A percentile compares a stretch with the other conserved stretches of the same genome.
These are phyloP conservation scores for Cololabis saira DNA, from an alignment of 2,113 vertebrate species.

Conservation along the genomic window DNA sequence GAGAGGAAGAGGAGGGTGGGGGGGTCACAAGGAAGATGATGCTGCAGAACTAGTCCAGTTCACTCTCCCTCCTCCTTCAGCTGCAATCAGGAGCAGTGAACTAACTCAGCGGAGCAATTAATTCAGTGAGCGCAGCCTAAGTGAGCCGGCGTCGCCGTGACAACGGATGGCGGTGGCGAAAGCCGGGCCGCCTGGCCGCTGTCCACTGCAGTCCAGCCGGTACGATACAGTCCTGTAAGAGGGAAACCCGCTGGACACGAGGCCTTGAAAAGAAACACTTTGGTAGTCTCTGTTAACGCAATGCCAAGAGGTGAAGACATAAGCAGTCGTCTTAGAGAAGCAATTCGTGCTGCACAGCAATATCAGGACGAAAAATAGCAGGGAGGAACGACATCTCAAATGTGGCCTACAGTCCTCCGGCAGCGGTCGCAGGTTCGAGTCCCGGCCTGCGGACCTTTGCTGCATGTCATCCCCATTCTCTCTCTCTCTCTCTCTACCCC, in stretches of 20 bases:
- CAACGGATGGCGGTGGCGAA: slow-evolving; percentile 25
- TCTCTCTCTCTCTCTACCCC: no score
- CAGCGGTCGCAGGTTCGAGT: no score
- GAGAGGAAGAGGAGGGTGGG: not conserved
- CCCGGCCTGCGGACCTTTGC: no score
- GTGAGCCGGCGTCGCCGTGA: slow-evolving; percentile 33
- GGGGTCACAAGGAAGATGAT: slow-evolving; percentile 21
- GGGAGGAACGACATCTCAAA: no score
- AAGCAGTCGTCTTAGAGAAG: no score
- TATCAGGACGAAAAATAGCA: no score
- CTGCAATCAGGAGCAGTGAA: slow-evolving; percentile 60
- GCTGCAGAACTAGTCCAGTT: slow-evolving; percentile 11
- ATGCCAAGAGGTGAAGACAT: no score
- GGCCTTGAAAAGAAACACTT: no score
- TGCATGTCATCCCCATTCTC: no score
- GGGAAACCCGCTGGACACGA: not conserved
- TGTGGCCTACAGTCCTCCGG: no score
- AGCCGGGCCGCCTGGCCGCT: slow-evolving; percentile 3
- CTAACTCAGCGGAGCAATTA: slow-evolving; percentile 76
- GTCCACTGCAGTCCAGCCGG: slow-evolving; percentile 27
- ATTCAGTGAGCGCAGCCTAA: slow-evolving; percentile 61
- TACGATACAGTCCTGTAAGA: slow-evolving; percentile 1
- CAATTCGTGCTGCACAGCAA: no score
- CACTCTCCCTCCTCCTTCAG: slow-evolving; percentile 5
- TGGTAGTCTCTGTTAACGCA: not conserved